Evolutionary conservation across 2,797 vertebrate species (phyloP).

Genomic region (Phataginus tetradactyla): DNA sequence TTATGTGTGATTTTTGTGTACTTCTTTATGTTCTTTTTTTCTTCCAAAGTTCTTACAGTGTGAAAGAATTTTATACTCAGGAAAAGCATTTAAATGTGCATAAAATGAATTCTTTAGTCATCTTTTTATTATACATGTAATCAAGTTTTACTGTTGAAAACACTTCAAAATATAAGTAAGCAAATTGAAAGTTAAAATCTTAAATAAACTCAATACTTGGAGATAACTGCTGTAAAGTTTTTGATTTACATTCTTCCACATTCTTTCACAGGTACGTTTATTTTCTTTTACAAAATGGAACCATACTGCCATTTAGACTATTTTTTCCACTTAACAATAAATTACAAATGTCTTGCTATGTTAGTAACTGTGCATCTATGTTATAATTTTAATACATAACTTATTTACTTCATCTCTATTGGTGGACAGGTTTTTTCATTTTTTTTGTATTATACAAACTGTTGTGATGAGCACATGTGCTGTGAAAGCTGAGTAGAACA

Average conservation of each 20-base stretch:
- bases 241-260: not conserved
- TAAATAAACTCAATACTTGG: constrained; percentile 24
- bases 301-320: not conserved
- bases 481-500: not conserved
- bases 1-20: constrained; percentile 21
- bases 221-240: constrained; percentile 18
- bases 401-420: not conserved
- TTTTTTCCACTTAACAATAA: constrained; percentile 2
- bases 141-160: constrained; percentile 51
- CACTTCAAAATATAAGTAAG: constrained; percentile 28
- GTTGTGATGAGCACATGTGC: not conserved
- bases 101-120: constrained; percentile 31
- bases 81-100: constrained; percentile 34
- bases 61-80: not conserved
- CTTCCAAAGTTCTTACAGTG: not conserved
- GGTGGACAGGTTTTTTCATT: not conserved
- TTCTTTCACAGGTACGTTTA: not conserved
- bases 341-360: not conserved
- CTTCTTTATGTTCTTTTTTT: constrained; percentile 8
- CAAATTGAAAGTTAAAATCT: constrained; percentile 1
- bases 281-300: constrained; percentile 34
- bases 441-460: not conserved
- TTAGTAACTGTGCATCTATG: not conserved
- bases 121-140: constrained; percentile 2
- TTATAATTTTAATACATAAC: constrained; percentile 17